These are phyloP conservation scores for Eueides isabella DNA, from an alignment of 1,140 invertebrate genomes.

Conservation along the genomic window DNA sequence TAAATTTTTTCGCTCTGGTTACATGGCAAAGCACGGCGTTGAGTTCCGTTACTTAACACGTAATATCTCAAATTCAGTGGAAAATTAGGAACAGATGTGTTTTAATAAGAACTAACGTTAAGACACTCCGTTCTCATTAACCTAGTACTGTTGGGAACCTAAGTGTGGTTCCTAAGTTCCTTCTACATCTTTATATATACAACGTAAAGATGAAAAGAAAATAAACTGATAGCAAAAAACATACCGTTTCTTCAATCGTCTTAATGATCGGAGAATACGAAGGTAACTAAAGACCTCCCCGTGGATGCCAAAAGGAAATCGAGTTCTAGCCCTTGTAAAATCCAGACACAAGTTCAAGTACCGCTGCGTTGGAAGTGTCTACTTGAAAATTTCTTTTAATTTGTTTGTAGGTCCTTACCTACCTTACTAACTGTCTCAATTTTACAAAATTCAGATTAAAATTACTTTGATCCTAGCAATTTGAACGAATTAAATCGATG, in stretches of 20 bases:
- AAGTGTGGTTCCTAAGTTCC: too few relatives aligned
- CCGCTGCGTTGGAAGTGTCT: background rate
- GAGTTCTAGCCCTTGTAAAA: slow-evolving; percentile 9
- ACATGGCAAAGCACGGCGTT: background rate
- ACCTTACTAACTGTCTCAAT: too few relatives aligned
- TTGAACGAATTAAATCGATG: too few relatives aligned
- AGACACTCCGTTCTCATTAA: too few relatives aligned
- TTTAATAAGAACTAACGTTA: too few relatives aligned
- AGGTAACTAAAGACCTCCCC: background rate
- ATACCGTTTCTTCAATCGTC: background rate
- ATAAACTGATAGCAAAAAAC: background rate
- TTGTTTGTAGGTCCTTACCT: background rate
- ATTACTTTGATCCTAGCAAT: background rate
- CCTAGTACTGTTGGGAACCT: too few relatives aligned
- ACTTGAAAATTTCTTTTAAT: slow-evolving; percentile 5
- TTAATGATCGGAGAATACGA: slow-evolving; percentile 2
- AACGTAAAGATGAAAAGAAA: too few relatives aligned
- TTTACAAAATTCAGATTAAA: background rate
- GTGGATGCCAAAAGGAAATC: background rate
- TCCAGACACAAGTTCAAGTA: slow-evolving; percentile 7
- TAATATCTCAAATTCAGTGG: too few relatives aligned
- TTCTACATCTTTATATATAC: too few relatives aligned
- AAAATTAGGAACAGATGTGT: too few relatives aligned
- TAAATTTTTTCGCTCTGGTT: background rate
- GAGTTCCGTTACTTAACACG: too few relatives aligned